These are phyloP conservation scores for Diplosoma virens DNA, from an alignment of 23 tunicate genomes.

Conservation along the genomic window DNA sequence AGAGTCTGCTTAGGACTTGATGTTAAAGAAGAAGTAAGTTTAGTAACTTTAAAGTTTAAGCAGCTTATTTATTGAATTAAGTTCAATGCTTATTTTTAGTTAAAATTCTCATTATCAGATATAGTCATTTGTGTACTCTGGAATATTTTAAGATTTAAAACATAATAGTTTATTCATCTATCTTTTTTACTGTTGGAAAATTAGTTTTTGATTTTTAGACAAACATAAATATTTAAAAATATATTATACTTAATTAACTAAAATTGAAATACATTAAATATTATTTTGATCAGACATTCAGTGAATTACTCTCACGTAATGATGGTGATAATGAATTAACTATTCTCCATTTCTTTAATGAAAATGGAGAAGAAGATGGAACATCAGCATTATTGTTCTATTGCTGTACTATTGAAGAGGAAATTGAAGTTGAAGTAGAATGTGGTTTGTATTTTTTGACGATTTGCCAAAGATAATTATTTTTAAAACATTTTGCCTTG, in stretches of 20 bases:
- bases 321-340: conserved; percentile 74
- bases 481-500: background rate
- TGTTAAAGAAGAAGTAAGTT: conserved; percentile 36
- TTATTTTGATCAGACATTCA: conserved; percentile 79
- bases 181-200: no score
- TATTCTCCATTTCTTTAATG: conserved; percentile 78
- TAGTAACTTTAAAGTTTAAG: no score
- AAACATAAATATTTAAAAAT: no score
- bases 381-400: conserved; percentile 71
- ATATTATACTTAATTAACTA: no score
- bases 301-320: conserved; percentile 56
- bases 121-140: no score
- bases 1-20: conserved; percentile 62
- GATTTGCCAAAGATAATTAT: background rate
- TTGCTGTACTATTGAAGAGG: conserved; percentile 43
- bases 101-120: no score
- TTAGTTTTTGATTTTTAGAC: no score
- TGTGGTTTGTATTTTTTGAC: conserved; percentile 40
- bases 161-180: no score
- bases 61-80: no score
- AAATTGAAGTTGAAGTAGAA: conserved; percentile 83
- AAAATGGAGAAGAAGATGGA: conserved; percentile 61
- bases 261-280: no score
- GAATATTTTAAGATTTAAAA: no score
- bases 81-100: no score